Evolutionary conservation across 2,888 invertebrate genomes (phyloP), one percentile per base, ranked within the genome.

Genomic region (Latrodectus hesperus): DNA sequence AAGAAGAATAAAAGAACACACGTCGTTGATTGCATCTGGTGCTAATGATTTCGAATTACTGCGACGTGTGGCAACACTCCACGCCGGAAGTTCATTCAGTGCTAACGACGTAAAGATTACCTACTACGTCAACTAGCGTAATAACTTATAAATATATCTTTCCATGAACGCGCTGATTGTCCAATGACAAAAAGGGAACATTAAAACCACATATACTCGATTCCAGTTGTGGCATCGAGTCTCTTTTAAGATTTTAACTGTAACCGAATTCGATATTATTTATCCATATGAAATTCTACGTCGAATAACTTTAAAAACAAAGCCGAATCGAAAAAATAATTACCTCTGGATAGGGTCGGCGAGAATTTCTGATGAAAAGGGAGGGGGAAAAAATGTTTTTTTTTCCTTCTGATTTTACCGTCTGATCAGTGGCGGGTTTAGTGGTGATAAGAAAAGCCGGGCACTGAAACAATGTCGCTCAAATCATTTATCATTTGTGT

Each of bases 11-110:
- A 38, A 38, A 38, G 38, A 38, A 38, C 38, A 38, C 38, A 38
- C 38, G 38, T 38, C 60, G n/a, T 60, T 60, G 12, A 60, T n/a
- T 60, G 12, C 60, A 60, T 60, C 60, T 60, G 60, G n/a, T 60
- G 60, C n/a, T 60, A 60, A 60, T 60, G 60, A 60, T 60, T 60
- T 60, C 60, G 60, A 60, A 60, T 60, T 60, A 60, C 60, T 60
- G 14, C 6, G 12, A 10, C 60, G 60, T n/a, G 38, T 38, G 38
- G 38, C 38, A 38, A 38, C 38, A 38, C 60, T 60, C 60, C 4
- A 60, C 60, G 9, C 60, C 60, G 60, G 60, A 60, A 16, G n/a
- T 60, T 60, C 60, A 16, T 60, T 60, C 14, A 60, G n/a, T n/a
- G 60, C 60, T 60, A 60, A 60, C 16, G 60, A 60, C 60, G 12